phyloP scores from a whole-genome alignment of 2,888 invertebrate genomes.

The Chrysolina oricalcia region DNA sequence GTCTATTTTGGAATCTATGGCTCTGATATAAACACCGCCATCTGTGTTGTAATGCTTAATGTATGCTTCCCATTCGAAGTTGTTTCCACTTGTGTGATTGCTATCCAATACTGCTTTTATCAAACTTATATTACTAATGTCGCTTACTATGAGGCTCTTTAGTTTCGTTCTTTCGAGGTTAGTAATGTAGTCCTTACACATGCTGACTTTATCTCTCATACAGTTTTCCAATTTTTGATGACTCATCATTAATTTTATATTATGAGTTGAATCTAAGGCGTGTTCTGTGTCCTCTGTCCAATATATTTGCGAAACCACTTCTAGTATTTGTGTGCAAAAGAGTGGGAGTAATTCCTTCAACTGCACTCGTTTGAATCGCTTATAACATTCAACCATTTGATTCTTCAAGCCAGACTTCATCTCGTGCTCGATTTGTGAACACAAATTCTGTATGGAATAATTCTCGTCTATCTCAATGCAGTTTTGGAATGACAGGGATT shows the following conservation, averaged over 20 bases:
- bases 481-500: conserved; percentile 78
- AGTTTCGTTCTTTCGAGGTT: conserved; percentile 68
- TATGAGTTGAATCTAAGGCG: conserved; percentile 58
- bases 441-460: conserved; percentile 78
- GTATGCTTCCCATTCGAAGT: conserved; percentile 86
- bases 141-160: conserved; percentile 58
- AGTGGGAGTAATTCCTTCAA: conserved; percentile 47
- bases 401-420: conserved; percentile 75
- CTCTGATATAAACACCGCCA: conserved; percentile 78
- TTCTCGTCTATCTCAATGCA: conserved; percentile 69
- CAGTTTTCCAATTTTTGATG: conserved; percentile 48
- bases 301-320: conserved; percentile 49
- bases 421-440: conserved; percentile 84
- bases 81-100: conserved; percentile 75
- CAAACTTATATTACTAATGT: conserved; percentile 80
- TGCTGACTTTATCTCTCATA: conserved; percentile 62
- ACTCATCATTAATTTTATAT: conserved; percentile 54
- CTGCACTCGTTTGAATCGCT: conserved; percentile 47
- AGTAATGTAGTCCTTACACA: conserved; percentile 55
- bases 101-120: conserved; percentile 78
- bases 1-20: conserved; percentile 82
- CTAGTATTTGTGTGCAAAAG: conserved; percentile 56
- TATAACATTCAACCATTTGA: conserved; percentile 53
- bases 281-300: conserved; percentile 72
- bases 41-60: conserved; percentile 82